phyloP scores from a whole-genome alignment of 2,888 invertebrate species.

The Malthinus flaveolus region DNA sequence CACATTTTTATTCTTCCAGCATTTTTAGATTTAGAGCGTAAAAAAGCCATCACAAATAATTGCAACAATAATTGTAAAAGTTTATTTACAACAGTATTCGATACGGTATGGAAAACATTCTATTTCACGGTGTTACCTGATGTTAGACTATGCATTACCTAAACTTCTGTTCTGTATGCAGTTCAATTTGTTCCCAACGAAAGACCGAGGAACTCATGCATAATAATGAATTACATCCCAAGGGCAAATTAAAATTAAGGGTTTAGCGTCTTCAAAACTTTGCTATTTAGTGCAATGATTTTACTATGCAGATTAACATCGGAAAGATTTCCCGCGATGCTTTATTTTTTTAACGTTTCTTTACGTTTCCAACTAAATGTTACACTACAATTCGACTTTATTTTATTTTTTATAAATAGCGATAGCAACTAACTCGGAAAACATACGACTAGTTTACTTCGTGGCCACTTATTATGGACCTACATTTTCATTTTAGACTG shows the following conservation, averaged over 20 bases:
- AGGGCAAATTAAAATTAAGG: constrained; percentile 58
- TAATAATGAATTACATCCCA: constrained; percentile 58
- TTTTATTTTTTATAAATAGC: neutral
- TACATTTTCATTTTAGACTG: constrained; percentile 30
- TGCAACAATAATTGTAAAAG: constrained; percentile 26
- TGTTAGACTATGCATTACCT: constrained; percentile 45
- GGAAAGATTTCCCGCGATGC: constrained; percentile 27
- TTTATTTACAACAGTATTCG: constrained; percentile 21
- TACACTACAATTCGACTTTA: no score
- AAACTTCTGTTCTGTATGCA: constrained; percentile 54
- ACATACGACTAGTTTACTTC: constrained; percentile 7
- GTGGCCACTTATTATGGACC: constrained; percentile 13
- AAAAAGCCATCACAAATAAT: constrained; percentile 23
- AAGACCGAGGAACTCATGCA: constrained; percentile 54
- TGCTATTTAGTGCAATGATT: constrained; percentile 57
- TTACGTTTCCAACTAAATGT: neutral
- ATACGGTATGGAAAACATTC: constrained; percentile 36
- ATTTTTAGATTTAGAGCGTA: constrained; percentile 34
- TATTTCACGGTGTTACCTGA: constrained; percentile 47
- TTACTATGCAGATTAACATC: constrained; percentile 53
- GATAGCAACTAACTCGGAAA: neutral
- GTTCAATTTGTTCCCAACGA: constrained; percentile 52
- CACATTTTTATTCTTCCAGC: constrained; percentile 7
- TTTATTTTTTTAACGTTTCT: constrained; percentile 12
- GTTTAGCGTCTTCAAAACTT: constrained; percentile 56